Conservation (phyloP, 2,888 invertebrate genomes). For the Nasonovia ribisnigri region DNA sequence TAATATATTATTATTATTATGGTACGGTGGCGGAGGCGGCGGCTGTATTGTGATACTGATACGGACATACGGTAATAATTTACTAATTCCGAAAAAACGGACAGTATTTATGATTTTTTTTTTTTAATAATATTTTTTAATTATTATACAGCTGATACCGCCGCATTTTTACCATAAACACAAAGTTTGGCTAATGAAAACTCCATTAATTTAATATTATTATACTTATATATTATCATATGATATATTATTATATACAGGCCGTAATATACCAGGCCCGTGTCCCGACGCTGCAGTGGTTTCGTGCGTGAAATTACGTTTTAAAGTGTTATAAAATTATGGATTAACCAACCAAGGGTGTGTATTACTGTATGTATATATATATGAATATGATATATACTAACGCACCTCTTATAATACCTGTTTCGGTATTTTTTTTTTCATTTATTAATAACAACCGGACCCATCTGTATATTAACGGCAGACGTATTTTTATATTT, state of each 20-base stretch:
- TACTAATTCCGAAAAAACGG: conserved; percentile 16
- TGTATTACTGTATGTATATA: neutral
- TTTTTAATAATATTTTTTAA: conserved; percentile 42
- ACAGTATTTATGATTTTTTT: conserved; percentile 35
- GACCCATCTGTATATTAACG: conserved; percentile 41
- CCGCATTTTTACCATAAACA: neutral
- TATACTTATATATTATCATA: conserved; percentile 10
- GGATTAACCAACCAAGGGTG: conserved; percentile 47
- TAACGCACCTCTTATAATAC: conserved; percentile 13
- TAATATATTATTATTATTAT: neutral
- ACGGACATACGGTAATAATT: conserved; percentile 32
- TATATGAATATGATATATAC: neutral
- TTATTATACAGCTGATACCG: conserved; percentile 35
- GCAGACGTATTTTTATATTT: conserved; percentile 13
- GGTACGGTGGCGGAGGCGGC: neutral
- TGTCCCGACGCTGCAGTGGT: conserved; percentile 1
- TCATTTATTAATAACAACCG: conserved; percentile 54
- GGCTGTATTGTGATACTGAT: neutral
- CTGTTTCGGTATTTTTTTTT: conserved; percentile 47
- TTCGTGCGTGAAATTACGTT: conserved; percentile 61
- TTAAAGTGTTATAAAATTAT: conserved; percentile 64
- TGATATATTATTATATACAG: neutral
- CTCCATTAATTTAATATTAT: conserved; percentile 58
- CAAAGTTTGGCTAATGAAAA: conserved; percentile 53
- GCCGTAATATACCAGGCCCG: neutral